Percentiles rank a stretch among this genome's conserved stretches.
These are phyloP conservation scores for Salminus brasiliensis DNA, from an alignment of 2,113 vertebrate species.

Conservation along the genomic window DNA sequence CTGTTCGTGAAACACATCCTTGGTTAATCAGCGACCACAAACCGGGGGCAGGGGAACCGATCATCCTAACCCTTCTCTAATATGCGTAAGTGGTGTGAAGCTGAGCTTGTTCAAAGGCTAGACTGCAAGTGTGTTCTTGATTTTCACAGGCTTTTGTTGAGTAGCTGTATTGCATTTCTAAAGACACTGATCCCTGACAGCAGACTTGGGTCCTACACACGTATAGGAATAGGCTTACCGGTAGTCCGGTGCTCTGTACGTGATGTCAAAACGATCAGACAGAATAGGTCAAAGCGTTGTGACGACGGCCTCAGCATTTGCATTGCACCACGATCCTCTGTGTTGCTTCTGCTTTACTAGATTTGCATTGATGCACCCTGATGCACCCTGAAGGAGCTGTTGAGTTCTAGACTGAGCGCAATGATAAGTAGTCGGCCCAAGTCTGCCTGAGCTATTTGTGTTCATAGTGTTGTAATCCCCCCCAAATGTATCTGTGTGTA, in stretches of 20 bases:
- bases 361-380: background rate
- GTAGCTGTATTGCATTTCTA: constrained; percentile 52
- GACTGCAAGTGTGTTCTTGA: constrained; percentile 42
- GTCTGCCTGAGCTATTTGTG: constrained; percentile 56
- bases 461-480: constrained; percentile 62
- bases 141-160: constrained; percentile 46
- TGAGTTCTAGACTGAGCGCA: background rate
- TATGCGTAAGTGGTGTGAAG: constrained; percentile 60
- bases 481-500: constrained; percentile 59
- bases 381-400: background rate
- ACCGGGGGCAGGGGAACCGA: background rate
- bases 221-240: background rate
- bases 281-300: background rate
- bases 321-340: background rate
- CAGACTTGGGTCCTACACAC: constrained; percentile 34
- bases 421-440: constrained; percentile 16
- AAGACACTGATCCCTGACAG: constrained; percentile 49
- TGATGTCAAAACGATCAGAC: background rate
- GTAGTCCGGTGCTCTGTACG: too few species aligned
- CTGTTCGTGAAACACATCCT: constrained; percentile 57
- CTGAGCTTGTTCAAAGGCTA: constrained; percentile 58
- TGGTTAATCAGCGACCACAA: constrained; percentile 33
- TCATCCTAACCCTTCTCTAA: constrained; percentile 36
- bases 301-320: background rate
- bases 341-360: background rate